Conservation (phyloP, 2,113 vertebrate species). For the Calidris pugnax region DNA sequence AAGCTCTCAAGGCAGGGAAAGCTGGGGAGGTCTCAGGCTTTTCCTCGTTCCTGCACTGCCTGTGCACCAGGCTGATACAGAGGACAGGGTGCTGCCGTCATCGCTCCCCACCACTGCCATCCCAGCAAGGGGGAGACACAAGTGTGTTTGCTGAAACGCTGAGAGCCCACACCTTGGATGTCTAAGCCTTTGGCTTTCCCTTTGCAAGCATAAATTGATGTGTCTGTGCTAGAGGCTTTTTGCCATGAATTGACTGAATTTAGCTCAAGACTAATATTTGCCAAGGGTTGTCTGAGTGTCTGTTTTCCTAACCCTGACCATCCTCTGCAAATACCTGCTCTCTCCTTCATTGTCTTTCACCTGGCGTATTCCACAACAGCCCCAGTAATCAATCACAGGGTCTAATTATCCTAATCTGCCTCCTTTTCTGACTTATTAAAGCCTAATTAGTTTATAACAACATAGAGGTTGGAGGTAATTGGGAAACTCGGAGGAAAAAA, state of each 20-base stretch:
- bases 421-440: slow-evolving; percentile 59
- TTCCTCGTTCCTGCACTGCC: neutral
- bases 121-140: neutral
- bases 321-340: neutral
- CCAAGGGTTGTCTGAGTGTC: neutral
- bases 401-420: slow-evolving; percentile 38
- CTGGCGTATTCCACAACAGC: neutral
- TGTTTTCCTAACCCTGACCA: neutral
- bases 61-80: neutral
- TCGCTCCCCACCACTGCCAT: neutral
- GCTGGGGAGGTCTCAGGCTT: neutral
- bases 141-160: fast-evolving
- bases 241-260: neutral
- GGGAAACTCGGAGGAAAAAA: slow-evolving; percentile 24
- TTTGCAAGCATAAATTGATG: neutral
- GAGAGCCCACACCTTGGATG: neutral
- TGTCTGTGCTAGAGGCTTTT: neutral
- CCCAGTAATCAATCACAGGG: slow-evolving; percentile 45
- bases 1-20: neutral
- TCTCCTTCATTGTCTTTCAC: neutral
- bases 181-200: neutral
- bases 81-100: neutral
- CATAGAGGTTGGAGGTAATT: slow-evolving; percentile 52
- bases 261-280: neutral
- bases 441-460: slow-evolving; percentile 59